These are phyloP conservation scores for Carassius auratus DNA, from an alignment of 2,113 vertebrate genomes.

Conservation along the genomic window DNA sequence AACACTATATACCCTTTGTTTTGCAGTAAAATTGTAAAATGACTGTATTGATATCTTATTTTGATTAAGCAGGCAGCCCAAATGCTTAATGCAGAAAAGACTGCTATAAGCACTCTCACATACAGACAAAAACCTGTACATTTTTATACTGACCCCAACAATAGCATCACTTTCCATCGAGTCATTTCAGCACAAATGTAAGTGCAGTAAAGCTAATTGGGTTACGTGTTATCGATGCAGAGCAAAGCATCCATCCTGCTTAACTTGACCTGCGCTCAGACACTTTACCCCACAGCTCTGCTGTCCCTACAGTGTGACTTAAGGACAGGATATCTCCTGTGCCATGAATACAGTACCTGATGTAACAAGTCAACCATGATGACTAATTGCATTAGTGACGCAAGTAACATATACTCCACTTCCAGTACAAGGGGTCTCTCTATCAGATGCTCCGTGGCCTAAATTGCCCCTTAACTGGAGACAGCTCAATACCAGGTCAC, in stretches of 20 bases:
- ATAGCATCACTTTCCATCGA: constrained; percentile 29
- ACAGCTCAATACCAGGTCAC: constrained; percentile 17
- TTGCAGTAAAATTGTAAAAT: background rate
- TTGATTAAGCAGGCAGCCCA: background rate
- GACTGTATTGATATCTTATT: background rate
- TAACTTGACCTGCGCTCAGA: constrained; percentile 20
- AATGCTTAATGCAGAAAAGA: background rate
- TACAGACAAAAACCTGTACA: background rate
- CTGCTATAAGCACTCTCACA: background rate
- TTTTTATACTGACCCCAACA: constrained; percentile 27
- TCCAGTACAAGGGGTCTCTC: constrained; percentile 49
- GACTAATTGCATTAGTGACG: constrained; percentile 53
- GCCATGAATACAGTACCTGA: constrained; percentile 34
- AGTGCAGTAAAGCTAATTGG: constrained; percentile 17
- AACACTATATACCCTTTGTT: background rate
- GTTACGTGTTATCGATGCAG: constrained; percentile 37
- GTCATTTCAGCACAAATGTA: constrained; percentile 11
- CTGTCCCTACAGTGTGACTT: constrained; percentile 26
- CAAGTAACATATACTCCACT: constrained; percentile 50
- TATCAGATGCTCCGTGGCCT: constrained; percentile 47
- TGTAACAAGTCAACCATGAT: constrained; percentile 46
- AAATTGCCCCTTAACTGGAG: constrained; percentile 38
- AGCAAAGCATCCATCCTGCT: constrained; percentile 20
- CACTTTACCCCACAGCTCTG: constrained; percentile 26
- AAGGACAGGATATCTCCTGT: constrained; percentile 34